Evolutionary conservation across 2,113 vertebrate species (phyloP), one percentile per base, ranked within the genome.

Genomic region (Narcine bancroftii): DNA sequence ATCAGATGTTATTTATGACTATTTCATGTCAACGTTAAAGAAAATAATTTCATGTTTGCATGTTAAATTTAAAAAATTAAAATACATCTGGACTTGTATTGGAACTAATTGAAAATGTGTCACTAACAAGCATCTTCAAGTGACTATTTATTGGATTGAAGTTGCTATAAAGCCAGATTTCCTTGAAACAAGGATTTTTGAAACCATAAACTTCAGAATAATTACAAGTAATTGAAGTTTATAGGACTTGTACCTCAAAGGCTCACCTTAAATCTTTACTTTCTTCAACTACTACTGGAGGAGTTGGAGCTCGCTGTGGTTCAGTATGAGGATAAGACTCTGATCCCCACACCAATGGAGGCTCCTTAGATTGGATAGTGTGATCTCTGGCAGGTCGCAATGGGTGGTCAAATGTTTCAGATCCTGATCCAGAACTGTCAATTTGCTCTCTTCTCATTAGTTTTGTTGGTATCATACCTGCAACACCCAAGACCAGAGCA

Each of bases 401-500:
- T 75, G 98, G 94, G 92, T 99, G 99, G 92, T 99, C 99, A 93
- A 99, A 99, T 0, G 98, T 97, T 93, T 99, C 99, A 0, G 98
- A 97, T 92, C 95, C 96, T 66, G 96, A 94, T 83, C 97, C 95
- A 11, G 97, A 96, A 79, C 97, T 97, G 93, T 99, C 99, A 45
- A 98, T 95, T 71, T 98, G 98, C 33, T 99, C 99, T 94, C 99
- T 96, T 94, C 98, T 97, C 93, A 99, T 96, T 92, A 99, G 94
- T 93, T 99, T 99, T 1, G 97, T 97, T 93, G 98, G 96, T 95
- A 99, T 97, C 94, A 99, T 97, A 95, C 98, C 99, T 99, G 92
- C 19, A 81, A 71, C 15, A 56, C 73, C 92, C 63, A 29, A 45
- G 72, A 39, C 6, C 79, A 29, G 36, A 72, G 94, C 0, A 39